Evolutionary conservation across 1,140 invertebrate genomes (phyloP), one percentile per base, ranked within the genome.

Genomic region (Drosophila nigrodunni): DNA sequence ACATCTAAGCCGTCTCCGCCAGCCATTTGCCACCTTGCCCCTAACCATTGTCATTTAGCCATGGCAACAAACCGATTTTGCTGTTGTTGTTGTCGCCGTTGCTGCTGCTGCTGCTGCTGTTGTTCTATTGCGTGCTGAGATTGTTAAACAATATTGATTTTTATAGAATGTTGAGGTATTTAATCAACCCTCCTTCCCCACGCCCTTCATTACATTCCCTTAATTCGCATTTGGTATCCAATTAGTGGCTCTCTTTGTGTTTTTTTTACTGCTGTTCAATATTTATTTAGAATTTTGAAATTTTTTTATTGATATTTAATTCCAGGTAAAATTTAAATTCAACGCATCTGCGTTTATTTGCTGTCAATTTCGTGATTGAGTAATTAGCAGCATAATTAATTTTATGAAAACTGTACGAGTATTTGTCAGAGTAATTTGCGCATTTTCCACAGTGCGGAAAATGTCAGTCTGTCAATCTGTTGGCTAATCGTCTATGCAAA

Each of bases 81-180:
- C 11, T 50, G 55, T 44, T 30, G n/a, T 15, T 35, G 7, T 13
- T 15, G 15, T 15, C 15, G 15, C 15, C 15, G 15, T 18, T 39
- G 41, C 11, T 15, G 15, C 15, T 34, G 35, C 21, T 43, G 37
- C 7, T 47, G 25, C 21, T 52, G 21, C 25, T 49, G 30, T 66
- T 67, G 55, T 25, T 59, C 55, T 74, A 80, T 87, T 87, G 82
- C 83, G 80, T 86, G 82, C 65, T 49, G 66, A 70, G 78, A 86
- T 78, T 86, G 57, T 78, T 82, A 67, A 82, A 60, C 73, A 77
- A 83, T 82, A 87, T 87, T 80, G 77, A 87, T 82, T 87, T 83
- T 67, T 49, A 55, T 78, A 68, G 44, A 58, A 69, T 52, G 73
- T 55, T 39, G 43, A 65, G 59, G 76, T 69, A 70, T 87, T 87